phyloP scores from a whole-genome alignment of 2,888 invertebrate species.

The Scaptomyza parva region DNA sequence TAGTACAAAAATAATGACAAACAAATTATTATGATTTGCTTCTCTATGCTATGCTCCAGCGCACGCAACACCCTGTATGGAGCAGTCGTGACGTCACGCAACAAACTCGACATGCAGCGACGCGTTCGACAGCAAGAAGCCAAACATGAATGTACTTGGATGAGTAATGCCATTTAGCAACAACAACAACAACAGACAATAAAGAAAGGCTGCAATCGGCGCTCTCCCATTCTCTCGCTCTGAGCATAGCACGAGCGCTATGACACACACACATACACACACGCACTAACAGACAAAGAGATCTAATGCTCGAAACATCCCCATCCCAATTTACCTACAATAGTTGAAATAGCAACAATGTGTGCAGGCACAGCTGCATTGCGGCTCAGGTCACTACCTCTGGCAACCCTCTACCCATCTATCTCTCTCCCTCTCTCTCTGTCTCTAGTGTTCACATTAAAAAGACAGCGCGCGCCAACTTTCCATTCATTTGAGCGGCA shows the following conservation, averaged over 20 bases:
- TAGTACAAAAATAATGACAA: not conserved
- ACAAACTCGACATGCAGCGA: slow-evolving; percentile 69
- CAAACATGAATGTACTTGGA: slow-evolving; percentile 18
- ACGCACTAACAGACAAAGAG: slow-evolving; percentile 7
- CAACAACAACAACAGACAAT: slow-evolving; percentile 16
- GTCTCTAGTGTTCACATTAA: slow-evolving; percentile 19
- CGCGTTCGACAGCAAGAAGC: slow-evolving; percentile 34
- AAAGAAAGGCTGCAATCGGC: not conserved
- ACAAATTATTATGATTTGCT: too few relatives aligned
- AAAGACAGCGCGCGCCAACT: slow-evolving; percentile 40
- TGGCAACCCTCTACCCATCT: not conserved
- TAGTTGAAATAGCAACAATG: not conserved
- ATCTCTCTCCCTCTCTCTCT: not conserved
- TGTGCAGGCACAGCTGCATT: slow-evolving; percentile 26
- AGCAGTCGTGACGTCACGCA: slow-evolving; percentile 56
- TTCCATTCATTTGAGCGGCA: slow-evolving; percentile 43
- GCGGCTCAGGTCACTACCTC: slow-evolving; percentile 2
- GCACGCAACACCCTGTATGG: slow-evolving; percentile 48
- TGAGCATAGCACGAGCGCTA: slow-evolving; percentile 34
- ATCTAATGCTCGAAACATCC: slow-evolving; percentile 34
- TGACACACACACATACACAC: slow-evolving; percentile 5
- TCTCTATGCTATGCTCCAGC: not conserved
- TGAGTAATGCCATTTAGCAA: slow-evolving; percentile 33
- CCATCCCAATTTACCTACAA: slow-evolving; percentile 17
- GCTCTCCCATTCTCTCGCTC: slow-evolving; percentile 8